Base-by-base conservation (phyloP, 2,113 vertebrate species). In the Orthonyx spaldingii region DNA sequence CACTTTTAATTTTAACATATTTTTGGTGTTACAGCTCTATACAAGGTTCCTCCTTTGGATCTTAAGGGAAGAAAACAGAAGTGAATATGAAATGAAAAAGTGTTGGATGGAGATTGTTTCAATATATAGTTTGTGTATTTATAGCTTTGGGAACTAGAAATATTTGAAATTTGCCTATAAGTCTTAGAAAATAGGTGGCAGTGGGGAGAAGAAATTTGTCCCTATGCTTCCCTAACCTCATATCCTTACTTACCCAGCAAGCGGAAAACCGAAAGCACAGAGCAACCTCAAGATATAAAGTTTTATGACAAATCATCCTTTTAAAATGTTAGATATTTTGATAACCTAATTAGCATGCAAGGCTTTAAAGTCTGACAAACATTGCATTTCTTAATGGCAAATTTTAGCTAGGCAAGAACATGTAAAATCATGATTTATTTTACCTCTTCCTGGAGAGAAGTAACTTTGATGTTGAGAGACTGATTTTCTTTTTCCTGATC, bases 371-470 rank as follows among this genome's bases (percentile, higher is more conserved):
- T 24, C 27, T 77, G 47, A 46, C 13, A 74, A 52, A 69, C 9
- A 37, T 47, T 55, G 41, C 0, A 2, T 44, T 71, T 84, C 49
- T 60, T 35, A 72, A 30, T 16, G 9, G 28, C 18, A 14, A 78
- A 14, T 61, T 89, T 89, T 23, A 84, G 17, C 57, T 84, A 69
- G 44, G 47, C 20, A 87, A 82, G 41, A 78, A 32, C 16, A 37
- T 1, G 1, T 49, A 61, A 77, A 80, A 30, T 28, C 16, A 53
- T 7, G 4, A 60, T 66, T 83, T 90, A 12, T 70, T 92, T 97
- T 97, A 97, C 99, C 98, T 99, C 99, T 89, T 99, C 98, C 95
- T 99, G 98, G 11, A 99, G 98, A 89, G 96, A 97, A 20, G 96
- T 85, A 53, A 99, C 98, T 97, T 99, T 98, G 57, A 97, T 71